These are phyloP conservation scores for Crotalus viridis DNA, from an alignment of 2,113 vertebrate species.

Conservation along the genomic window DNA sequence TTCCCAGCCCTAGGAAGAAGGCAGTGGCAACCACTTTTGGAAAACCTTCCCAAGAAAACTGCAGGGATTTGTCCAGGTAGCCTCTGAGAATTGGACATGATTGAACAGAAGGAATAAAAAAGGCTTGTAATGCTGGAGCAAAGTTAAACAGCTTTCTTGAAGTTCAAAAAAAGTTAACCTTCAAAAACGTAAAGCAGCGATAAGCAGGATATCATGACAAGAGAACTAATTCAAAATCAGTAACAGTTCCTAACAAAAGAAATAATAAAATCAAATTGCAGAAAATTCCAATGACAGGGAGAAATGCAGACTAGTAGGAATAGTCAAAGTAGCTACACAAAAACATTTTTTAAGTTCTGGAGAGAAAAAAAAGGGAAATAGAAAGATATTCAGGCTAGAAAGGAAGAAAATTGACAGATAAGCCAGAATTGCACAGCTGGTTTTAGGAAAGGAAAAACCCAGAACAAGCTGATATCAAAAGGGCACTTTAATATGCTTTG, in stretches of 20 bases:
- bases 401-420: not conserved
- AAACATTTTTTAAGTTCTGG: not conserved
- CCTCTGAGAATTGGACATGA: not conserved
- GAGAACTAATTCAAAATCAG: not conserved
- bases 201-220: not conserved
- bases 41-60: not conserved
- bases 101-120: not conserved
- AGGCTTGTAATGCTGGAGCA: not conserved
- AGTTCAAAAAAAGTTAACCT: not conserved
- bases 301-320: not conserved
- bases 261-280: not conserved
- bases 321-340: not conserved
- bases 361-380: not conserved
- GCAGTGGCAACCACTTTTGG: not conserved
- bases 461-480: not conserved
- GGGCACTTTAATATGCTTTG: not conserved
- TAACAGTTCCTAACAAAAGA: not conserved
- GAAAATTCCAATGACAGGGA: not conserved
- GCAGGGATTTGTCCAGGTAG: not conserved
- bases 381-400: not conserved
- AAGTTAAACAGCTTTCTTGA: not conserved
- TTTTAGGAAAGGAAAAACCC: not conserved
- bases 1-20: not conserved
- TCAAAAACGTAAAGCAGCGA: not conserved
- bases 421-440: not conserved